Conservation (phyloP, 2,888 invertebrate genomes). For the Troides helena region DNA sequence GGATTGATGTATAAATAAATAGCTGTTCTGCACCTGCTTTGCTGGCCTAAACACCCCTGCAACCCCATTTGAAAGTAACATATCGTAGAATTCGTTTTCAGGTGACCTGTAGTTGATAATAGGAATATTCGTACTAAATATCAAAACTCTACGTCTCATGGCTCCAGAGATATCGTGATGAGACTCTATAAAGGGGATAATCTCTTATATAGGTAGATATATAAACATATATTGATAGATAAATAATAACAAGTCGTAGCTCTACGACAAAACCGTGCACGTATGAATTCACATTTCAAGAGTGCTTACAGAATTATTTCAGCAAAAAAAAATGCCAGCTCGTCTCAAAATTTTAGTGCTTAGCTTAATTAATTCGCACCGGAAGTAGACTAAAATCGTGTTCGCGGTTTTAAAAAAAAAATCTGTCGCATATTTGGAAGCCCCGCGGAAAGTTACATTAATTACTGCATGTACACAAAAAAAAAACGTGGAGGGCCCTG, state of each 20-base stretch:
- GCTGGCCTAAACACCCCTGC: too few relatives aligned
- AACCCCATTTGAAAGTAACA: too few relatives aligned
- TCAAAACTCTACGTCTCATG: too few relatives aligned
- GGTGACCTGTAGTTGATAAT: too few relatives aligned
- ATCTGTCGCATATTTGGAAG: conserved; percentile 18
- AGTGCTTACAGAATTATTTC: not conserved
- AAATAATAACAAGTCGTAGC: not conserved
- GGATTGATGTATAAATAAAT: not conserved
- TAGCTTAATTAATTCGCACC: conserved; percentile 27
- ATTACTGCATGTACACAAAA: conserved; percentile 16
- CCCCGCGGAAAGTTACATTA: conserved; percentile 21
- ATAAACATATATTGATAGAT: too few relatives aligned
- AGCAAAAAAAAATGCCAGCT: conserved; percentile 4
- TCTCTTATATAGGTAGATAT: too few relatives aligned
- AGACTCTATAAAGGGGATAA: too few relatives aligned
- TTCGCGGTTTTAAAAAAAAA: conserved; percentile 19
- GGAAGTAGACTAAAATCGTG: conserved; percentile 16
- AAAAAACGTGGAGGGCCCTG: conserved; percentile 12
- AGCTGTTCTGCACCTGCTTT: too few relatives aligned
- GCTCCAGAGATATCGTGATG: too few relatives aligned
- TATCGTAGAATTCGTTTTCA: too few relatives aligned
- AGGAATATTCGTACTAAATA: too few relatives aligned
- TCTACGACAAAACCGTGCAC: not conserved
- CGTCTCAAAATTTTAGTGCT: conserved; percentile 22
- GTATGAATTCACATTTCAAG: conserved; percentile 1